These are phyloP conservation scores for Papilio gigon DNA, from an alignment of 2,888 invertebrate genomes.

Conservation along the genomic window DNA sequence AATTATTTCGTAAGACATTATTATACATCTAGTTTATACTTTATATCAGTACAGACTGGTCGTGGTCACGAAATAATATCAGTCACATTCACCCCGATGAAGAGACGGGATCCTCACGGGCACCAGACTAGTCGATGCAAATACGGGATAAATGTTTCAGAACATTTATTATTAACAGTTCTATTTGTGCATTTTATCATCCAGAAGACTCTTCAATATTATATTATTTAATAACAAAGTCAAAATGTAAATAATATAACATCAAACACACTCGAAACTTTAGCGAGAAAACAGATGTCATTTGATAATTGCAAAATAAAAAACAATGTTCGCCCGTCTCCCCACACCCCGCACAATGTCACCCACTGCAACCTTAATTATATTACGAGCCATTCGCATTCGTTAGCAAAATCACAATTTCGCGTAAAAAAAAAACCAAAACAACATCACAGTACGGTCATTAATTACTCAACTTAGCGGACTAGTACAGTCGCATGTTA, in stretches of 20 bases:
- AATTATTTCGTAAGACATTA: not conserved
- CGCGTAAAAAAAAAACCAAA: constrained; percentile 54
- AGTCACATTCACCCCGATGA: no score
- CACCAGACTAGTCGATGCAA: no score
- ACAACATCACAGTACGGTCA: constrained; percentile 51
- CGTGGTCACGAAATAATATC: no score
- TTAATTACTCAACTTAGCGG: constrained; percentile 62
- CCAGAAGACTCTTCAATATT: not conserved
- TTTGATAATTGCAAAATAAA: constrained; percentile 25
- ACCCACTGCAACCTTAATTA: constrained; percentile 54
- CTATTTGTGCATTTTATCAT: no score
- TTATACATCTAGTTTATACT: no score
- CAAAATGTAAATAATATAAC: not conserved
- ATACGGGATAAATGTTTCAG: no score
- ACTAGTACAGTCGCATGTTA: constrained; percentile 56
- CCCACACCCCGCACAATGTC: constrained; percentile 27
- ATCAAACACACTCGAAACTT: not conserved
- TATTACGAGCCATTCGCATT: constrained; percentile 54
- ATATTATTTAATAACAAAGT: not conserved
- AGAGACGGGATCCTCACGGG: no score
- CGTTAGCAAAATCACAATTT: constrained; percentile 59
- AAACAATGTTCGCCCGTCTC: constrained; percentile 1
- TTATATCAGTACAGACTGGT: no score
- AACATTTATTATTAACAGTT: no score
- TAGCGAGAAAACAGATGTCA: constrained; percentile 23